phyloP scores from a whole-genome alignment of 2,797 vertebrate species.

The Eidolon dupreanum region DNA sequence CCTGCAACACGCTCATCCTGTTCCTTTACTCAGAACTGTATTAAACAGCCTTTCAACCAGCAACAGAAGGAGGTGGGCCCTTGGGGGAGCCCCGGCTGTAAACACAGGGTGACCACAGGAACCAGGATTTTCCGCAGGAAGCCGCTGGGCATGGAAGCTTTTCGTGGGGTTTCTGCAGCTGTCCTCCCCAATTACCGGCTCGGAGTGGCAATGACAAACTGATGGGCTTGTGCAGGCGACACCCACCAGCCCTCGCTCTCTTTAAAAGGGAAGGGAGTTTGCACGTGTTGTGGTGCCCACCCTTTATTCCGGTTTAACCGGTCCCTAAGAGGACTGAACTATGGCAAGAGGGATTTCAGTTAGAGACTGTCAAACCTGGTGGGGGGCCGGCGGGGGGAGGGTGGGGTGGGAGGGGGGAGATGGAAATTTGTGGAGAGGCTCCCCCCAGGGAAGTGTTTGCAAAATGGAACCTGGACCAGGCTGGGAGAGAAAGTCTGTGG shows the following conservation, averaged over 20 bases:
- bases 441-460: neutral
- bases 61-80: neutral
- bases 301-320: constrained; percentile 34
- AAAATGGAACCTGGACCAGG: neutral
- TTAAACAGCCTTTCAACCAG: neutral
- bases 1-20: neutral
- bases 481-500: neutral
- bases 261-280: constrained; percentile 34
- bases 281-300: neutral
- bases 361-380: neutral
- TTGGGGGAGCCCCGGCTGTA: neutral
- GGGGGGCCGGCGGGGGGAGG: neutral
- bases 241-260: neutral
- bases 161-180: neutral
- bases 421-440: neutral
- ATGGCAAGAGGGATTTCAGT: neutral
- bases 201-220: neutral
- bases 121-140: constrained; percentile 22
- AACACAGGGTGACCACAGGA: neutral
- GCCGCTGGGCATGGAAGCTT: neutral
- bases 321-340: constrained; percentile 22
- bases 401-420: neutral
- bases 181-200: neutral
- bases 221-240: neutral
- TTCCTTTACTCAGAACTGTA: neutral